phyloP scores from a whole-genome alignment of 2,113 vertebrate species.

The Chionodraco myersi region DNA sequence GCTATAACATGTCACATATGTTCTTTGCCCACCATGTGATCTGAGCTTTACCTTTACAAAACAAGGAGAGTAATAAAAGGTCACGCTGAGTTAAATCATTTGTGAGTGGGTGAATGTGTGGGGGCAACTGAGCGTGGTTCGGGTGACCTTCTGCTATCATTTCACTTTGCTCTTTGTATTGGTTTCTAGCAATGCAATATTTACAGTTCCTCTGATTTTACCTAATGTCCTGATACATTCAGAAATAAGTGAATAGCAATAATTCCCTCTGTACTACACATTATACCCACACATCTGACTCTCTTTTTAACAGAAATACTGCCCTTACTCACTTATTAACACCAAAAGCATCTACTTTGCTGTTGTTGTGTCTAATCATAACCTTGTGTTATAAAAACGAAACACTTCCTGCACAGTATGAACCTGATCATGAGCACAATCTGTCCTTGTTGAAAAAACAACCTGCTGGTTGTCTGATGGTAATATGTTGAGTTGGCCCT shows the following conservation, averaged over 20 bases:
- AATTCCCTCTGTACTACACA: background rate
- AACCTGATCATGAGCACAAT: too few relatives aligned
- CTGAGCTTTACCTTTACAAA: constrained; percentile 13
- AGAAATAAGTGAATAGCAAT: background rate
- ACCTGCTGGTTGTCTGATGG: too few relatives aligned
- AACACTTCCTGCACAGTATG: background rate
- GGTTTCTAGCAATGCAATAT: background rate
- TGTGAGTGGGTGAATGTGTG: constrained; percentile 15
- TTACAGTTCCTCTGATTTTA: background rate
- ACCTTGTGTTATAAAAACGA: background rate
- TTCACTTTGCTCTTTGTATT: background rate
- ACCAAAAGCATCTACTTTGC: background rate
- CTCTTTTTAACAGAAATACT: background rate
- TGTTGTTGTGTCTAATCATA: background rate
- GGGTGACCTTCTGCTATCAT: background rate
- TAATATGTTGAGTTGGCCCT: too few relatives aligned
- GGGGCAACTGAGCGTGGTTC: background rate
- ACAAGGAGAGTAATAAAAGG: constrained; percentile 25
- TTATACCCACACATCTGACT: background rate
- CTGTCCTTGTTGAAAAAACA: too few relatives aligned
- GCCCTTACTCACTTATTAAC: background rate
- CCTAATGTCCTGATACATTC: background rate
- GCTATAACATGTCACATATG: constrained; percentile 8
- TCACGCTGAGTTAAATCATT: constrained; percentile 11
- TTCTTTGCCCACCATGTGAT: constrained; percentile 15